Evolutionary conservation across 2,113 vertebrate species (phyloP), one percentile per base, ranked within the genome.

Genomic region (Trochalopteron elliotii): DNA sequence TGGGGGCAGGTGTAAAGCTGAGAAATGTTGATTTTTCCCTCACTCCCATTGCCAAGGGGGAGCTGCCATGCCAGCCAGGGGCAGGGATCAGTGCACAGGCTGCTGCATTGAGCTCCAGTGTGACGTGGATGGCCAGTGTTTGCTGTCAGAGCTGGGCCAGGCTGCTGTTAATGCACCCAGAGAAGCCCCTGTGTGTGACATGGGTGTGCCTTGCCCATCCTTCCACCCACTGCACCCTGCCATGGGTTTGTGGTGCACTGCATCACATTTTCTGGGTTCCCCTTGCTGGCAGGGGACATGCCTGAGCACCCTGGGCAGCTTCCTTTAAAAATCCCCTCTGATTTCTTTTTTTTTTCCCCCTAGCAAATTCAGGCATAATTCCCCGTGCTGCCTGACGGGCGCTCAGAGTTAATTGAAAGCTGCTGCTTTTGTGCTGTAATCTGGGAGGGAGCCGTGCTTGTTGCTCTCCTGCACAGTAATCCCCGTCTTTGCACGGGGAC

Each of bases 1-100:
- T 89, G 84, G 88, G 78, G 64, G 72, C 94, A 95, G 95, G 90
- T 92, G 79, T 93, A 88, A 91, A 93, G 87, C 90, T 86, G 78
- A 56, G 69, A 93, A 87, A 59, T 78, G 89, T 78, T 96, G 92
- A 10, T 60, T 80, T 93, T 91, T 74, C 42, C 75, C 77, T 91
- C 10, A 1, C n/a, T 15, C 37, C 42, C 50, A 56, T 35, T 71
- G 93, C 75, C 1, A 21, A 89, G 57, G 17, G 1, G 45, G 68
- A 80, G 69, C 65, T 76, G 77, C n/a, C 4, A 4, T 52, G 57
- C 50, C 5, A 13, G 77, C 72, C 76, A 68, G 92, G 56, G 72
- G 33, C 67, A 87, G 87, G 60, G 59, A 35, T 22, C 42, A 28
- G 39, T 0, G 0, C 35, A 3, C 33, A 14, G 87, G 47, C 70